These are phyloP conservation scores for Pygmarrhopalites habei DNA, from an alignment of 1,140 invertebrate genomes.

Conservation along the genomic window DNA sequence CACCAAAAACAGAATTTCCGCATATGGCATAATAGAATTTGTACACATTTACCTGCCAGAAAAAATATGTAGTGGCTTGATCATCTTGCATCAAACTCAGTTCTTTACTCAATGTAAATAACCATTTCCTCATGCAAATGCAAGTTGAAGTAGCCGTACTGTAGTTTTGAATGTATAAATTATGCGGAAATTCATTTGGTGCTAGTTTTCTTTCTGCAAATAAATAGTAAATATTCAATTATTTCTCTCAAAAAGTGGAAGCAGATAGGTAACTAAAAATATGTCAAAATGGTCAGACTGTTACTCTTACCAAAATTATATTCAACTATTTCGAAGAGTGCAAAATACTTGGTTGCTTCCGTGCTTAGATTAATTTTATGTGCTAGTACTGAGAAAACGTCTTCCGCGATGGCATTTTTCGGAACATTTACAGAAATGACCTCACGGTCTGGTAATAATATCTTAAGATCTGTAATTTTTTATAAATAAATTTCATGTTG, in stretches of 20 bases:
- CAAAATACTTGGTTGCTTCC: conserved; percentile 82
- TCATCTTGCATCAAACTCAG: conserved; percentile 57
- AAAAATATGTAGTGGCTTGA: conserved; percentile 64
- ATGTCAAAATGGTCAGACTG: too few relatives aligned
- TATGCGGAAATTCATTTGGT: conserved; percentile 89
- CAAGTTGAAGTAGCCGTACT: conserved; percentile 96
- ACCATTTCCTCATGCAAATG: conserved; percentile 85
- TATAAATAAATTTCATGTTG: too few relatives aligned
- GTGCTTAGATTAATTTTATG: conserved; percentile 74
- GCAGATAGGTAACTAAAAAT: too few relatives aligned
- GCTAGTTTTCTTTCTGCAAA: conserved; percentile 83
- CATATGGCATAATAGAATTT: too few relatives aligned
- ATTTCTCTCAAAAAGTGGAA: too few relatives aligned
- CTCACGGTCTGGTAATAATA: conserved; percentile 70
- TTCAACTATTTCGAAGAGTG: conserved; percentile 96
- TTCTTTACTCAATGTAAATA: conserved; percentile 75
- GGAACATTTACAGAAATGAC: conserved; percentile 87
- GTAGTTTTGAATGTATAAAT: conserved; percentile 97
- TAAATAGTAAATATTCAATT: too few relatives aligned
- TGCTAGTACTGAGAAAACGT: conserved; percentile 84
- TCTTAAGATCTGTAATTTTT: too few relatives aligned
- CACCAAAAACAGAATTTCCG: too few relatives aligned
- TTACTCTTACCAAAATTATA: conserved; percentile 76
- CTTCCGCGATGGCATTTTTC: conserved; percentile 80
- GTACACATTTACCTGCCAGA: conserved; percentile 55